Percentiles rank a stretch among this genome's conserved stretches.
Conservation (phyloP, 2,888 invertebrate genomes). For the Zaprionus obscuricornis region DNA sequence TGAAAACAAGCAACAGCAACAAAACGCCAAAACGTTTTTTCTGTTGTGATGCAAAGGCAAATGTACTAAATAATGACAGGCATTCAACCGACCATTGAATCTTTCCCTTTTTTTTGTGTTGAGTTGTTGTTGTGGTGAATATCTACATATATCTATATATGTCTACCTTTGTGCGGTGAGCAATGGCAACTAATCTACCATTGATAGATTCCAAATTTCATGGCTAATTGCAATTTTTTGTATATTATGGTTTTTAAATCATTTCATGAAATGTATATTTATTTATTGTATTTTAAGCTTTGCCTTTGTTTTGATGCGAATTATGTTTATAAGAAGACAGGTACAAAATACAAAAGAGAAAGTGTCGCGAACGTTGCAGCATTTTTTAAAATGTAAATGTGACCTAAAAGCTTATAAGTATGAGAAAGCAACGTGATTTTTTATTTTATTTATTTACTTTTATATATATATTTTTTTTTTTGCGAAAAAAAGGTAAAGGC, state of each 20-base stretch:
- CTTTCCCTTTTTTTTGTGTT: constrained; percentile 15
- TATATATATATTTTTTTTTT: too few relatives aligned
- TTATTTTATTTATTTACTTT: too few relatives aligned
- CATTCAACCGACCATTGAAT: constrained; percentile 21
- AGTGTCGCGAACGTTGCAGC: constrained; percentile 57
- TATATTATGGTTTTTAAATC: background rate
- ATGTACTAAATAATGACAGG: constrained; percentile 37
- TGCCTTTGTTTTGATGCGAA: constrained; percentile 41
- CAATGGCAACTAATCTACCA: constrained; percentile 1
- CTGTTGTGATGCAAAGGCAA: constrained; percentile 53
- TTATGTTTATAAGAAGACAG: constrained; percentile 32
- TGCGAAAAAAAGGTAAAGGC: constrained; percentile 28
- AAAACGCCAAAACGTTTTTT: constrained; percentile 48
- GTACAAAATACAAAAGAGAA: constrained; percentile 57
- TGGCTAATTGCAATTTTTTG: constrained; percentile 17
- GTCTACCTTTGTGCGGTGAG: constrained; percentile 22
- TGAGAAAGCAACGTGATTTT: constrained; percentile 46
- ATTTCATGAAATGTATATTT: constrained; percentile 23
- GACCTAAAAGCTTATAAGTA: constrained; percentile 46
- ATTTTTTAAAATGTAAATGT: constrained; percentile 58
- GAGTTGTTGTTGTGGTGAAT: constrained; percentile 34
- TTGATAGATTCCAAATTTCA: constrained; percentile 16
- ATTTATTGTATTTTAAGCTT: constrained; percentile 20
- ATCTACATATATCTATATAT: too few relatives aligned
- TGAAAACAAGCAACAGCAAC: constrained; percentile 53